Evolutionary conservation across 1,140 invertebrate genomes (phyloP).

Genomic region (Zeugodacus cucurbitae): DNA sequence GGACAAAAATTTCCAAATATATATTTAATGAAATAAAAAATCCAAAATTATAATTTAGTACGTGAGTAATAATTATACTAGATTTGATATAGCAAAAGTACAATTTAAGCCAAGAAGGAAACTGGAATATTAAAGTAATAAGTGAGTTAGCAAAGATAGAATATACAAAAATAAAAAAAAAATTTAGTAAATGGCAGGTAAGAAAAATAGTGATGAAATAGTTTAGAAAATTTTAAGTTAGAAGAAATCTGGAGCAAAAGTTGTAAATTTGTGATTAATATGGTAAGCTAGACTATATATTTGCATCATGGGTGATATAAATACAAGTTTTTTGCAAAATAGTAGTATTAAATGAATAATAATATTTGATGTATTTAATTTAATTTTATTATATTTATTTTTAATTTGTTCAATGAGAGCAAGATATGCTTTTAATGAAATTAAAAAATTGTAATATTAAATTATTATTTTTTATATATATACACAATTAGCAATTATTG

Average conservation of each 20-base stretch:
- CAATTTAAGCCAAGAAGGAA: background rate
- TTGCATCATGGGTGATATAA: background rate
- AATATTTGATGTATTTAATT: too few species aligned
- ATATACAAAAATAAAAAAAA: constrained; percentile 3
- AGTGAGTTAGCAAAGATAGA: background rate
- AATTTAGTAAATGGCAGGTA: background rate
- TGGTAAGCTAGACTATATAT: background rate
- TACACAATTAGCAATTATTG: too few species aligned
- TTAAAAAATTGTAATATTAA: too few species aligned
- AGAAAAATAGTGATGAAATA: background rate
- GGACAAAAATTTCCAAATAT: background rate
- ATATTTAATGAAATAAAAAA: background rate
- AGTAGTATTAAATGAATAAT: too few species aligned
- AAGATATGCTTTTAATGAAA: too few species aligned
- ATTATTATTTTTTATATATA: too few species aligned
- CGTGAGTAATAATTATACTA: too few species aligned
- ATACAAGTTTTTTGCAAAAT: background rate
- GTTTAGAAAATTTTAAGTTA: background rate
- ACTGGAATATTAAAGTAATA: constrained; percentile 8
- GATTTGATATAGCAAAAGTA: background rate
- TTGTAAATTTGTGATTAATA: background rate
- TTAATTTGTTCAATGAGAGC: too few species aligned
- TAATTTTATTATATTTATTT: too few species aligned
- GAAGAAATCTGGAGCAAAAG: background rate
- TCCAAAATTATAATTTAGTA: background rate